Percentiles rank a stretch among this genome's conserved stretches.
These are phyloP conservation scores for Amblyopsis hoosieri DNA, from an alignment of 2,797 vertebrate species.

Conservation along the genomic window DNA sequence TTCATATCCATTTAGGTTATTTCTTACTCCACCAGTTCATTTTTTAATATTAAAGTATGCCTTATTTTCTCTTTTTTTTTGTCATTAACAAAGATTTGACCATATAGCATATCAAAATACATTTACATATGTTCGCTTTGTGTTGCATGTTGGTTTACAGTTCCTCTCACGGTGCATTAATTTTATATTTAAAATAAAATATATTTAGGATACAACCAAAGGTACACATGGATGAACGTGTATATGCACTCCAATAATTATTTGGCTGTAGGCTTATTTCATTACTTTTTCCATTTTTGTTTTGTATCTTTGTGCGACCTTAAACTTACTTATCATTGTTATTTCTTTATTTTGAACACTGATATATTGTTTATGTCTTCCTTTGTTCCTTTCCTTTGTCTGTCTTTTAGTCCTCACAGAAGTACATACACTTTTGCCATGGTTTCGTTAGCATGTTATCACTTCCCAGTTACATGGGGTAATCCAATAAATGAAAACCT, in stretches of 20 bases:
- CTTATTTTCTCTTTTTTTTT: neutral
- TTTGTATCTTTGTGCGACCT: neutral
- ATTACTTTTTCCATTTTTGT: slow-evolving; percentile 15
- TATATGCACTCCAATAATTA: slow-evolving; percentile 13
- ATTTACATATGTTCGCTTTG: slow-evolving; percentile 16
- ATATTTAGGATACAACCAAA: slow-evolving; percentile 4
- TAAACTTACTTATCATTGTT: slow-evolving; percentile 7
- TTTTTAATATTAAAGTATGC: neutral
- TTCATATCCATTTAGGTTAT: slow-evolving; percentile 1
- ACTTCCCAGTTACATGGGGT: slow-evolving; percentile 12
- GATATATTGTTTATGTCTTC: slow-evolving; percentile 9
- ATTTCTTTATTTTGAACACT: slow-evolving; percentile 9
- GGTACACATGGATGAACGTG: slow-evolving; percentile 15
- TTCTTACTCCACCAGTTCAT: slow-evolving; percentile 7
- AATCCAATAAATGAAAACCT: slow-evolving; percentile 9
- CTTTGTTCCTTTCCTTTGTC: neutral
- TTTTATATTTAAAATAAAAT: slow-evolving; percentile 37
- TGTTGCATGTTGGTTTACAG: slow-evolving; percentile 22
- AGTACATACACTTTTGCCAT: slow-evolving; percentile 13
- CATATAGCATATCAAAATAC: neutral
- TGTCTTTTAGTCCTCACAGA: slow-evolving; percentile 2
- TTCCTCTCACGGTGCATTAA: neutral
- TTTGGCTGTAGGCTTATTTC: slow-evolving; percentile 11
- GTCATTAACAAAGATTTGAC: slow-evolving; percentile 21
- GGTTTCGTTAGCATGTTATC: slow-evolving; percentile 9